These are phyloP conservation scores for Mus spretus DNA, from an alignment of 2,797 vertebrate species.

Conservation along the genomic window DNA sequence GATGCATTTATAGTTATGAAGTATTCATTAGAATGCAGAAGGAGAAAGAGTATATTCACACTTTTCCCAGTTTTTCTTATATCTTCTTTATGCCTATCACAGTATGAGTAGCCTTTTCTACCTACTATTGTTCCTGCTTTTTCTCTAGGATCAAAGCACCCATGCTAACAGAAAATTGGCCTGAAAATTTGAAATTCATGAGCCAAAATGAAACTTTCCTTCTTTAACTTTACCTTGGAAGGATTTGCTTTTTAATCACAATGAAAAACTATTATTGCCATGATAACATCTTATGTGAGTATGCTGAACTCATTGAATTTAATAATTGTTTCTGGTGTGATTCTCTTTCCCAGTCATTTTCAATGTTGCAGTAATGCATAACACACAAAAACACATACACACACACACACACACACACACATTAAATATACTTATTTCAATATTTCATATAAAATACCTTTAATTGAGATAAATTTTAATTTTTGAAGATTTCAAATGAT, in stretches of 20 bases:
- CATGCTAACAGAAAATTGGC: neutral
- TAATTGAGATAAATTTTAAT: neutral
- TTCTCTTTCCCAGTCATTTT: neutral
- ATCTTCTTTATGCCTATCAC: neutral
- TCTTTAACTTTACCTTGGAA: neutral
- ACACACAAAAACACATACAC: neutral
- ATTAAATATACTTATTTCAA: too few relatives aligned
- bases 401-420: too few relatives aligned
- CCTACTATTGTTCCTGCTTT: neutral
- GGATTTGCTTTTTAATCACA: neutral
- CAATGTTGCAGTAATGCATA: neutral
- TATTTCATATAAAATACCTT: neutral
- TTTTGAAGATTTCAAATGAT: neutral
- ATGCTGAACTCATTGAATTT: neutral
- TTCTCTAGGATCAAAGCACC: neutral
- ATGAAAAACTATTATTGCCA: neutral
- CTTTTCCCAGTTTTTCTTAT: neutral
- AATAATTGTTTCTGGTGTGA: neutral
- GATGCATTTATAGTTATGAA: neutral
- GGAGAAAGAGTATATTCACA: neutral
- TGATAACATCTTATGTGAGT: neutral
- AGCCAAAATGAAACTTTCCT: neutral
- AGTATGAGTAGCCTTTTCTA: neutral
- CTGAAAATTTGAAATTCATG: neutral
- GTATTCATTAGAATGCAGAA: neutral